Evolutionary conservation across 2,113 vertebrate species (phyloP), one percentile per base, ranked within the genome.

Genomic region (Ptyas mucosa): DNA sequence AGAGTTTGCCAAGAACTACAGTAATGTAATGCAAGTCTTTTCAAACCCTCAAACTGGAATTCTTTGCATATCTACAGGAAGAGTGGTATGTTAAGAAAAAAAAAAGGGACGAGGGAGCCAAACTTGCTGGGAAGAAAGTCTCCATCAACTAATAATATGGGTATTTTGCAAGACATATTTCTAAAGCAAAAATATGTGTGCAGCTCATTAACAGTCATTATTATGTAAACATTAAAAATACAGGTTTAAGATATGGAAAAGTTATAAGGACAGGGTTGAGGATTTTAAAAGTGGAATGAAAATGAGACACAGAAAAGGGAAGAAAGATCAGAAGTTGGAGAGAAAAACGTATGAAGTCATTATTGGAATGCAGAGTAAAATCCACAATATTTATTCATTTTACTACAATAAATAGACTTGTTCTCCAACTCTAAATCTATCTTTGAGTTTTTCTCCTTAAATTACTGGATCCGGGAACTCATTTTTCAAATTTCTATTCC

Each of bases 1-100:
- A 95, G 94, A 69, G 94, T 96, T 96, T 95, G 95, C 96, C 96
- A 96, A 97, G 96, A 96, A 96, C 49, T 1, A 81, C 93, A 3
- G 1, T 88, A 90, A 95, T 93, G 94, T 90, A 94, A 92, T 93
- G 93, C 93, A 43, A 29, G 88, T 90, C 95, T 95, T 94, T 55
- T 95, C 94, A 94, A 91, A 91, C 94, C 90, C 51, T 18, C 94
- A 94, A 61, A 94, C 94, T 89, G 81, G 88, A 94, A 95, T 94
- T 96, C 95, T 95, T 95, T 93, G 95, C 94, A 18, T 26, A 96
- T 96, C 95, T 24, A 55, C 61, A 93, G 7, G 93, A 96, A 96
- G 54, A 92, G 93, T 85, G 90, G 46, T 1, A 51, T 0, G 53
- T 43, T 81, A 55, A 57, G 12, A 2, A 69, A 81, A 58, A 94